phyloP scores from a whole-genome alignment of 2,888 invertebrate genomes.

The Sycophila texana region DNA sequence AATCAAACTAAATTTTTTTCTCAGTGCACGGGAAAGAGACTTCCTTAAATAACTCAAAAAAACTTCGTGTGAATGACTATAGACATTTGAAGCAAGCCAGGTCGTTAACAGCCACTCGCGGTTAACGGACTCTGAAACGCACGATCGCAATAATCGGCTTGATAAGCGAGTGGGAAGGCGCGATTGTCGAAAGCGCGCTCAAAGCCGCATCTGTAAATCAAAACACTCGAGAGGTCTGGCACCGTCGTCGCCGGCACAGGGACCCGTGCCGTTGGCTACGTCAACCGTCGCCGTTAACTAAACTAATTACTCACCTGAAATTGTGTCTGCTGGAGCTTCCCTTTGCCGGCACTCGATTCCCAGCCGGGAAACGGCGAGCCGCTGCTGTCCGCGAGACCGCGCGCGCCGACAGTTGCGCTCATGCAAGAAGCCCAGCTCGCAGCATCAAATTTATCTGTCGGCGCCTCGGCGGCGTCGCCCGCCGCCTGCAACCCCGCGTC shows the following conservation, averaged over 20 bases:
- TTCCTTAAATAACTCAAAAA: too few relatives aligned
- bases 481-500: background rate
- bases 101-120: too few relatives aligned
- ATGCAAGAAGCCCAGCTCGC: background rate
- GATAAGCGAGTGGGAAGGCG: background rate
- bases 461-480: too few relatives aligned
- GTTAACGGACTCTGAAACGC: too few relatives aligned
- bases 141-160: too few relatives aligned
- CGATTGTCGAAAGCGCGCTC: background rate
- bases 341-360: background rate
- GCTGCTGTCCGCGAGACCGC: background rate
- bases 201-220: conserved; percentile 14
- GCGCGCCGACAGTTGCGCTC: background rate
- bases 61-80: too few relatives aligned
- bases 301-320: conserved; percentile 51
- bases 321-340: conserved; percentile 26
- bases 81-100: too few relatives aligned
- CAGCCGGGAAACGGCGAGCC: background rate
- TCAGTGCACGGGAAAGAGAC: too few relatives aligned
- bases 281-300: conserved; percentile 39
- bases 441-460: conserved; percentile 14
- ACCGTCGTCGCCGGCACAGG: background rate
- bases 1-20: too few relatives aligned
- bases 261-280: background rate
- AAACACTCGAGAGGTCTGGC: background rate